Conservation (phyloP, 2,888 invertebrate species). For the Capitulum mitella region DNA sequence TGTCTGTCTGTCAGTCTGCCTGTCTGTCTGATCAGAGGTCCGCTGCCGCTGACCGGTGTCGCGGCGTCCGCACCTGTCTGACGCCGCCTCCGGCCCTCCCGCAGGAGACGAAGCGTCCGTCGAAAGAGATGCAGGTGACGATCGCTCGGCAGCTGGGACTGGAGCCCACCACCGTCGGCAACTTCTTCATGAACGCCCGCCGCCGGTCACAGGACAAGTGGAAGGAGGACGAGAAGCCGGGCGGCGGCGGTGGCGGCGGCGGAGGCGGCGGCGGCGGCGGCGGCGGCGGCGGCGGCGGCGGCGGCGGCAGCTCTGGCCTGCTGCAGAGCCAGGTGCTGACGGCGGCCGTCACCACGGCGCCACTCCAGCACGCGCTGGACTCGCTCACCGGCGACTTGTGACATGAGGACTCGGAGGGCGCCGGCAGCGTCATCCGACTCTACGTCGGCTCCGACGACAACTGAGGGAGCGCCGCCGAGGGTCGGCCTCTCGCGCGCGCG, state of each 20-base stretch:
- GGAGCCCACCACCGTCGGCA: constrained; percentile 96
- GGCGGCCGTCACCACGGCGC: constrained; percentile 27
- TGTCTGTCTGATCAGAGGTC: too few relatives aligned
- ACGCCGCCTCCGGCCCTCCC: too few relatives aligned
- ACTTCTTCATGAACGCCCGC: constrained; percentile 99
- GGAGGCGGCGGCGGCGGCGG: constrained; percentile 21
- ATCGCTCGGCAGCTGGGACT: constrained; percentile 94
- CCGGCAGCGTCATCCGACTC: constrained; percentile 29
- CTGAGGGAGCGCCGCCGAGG: not conserved
- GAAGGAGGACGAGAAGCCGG: constrained; percentile 71
- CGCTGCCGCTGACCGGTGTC: too few relatives aligned
- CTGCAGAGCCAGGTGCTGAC: constrained; percentile 30
- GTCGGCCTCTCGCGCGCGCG: not conserved
- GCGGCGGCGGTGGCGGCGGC: constrained; percentile 27
- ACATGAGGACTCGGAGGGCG: constrained; percentile 28
- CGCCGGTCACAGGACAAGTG: constrained; percentile 84
- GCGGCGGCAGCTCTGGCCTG: constrained; percentile 15
- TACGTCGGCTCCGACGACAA: constrained; percentile 21
- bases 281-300: constrained; percentile 27
- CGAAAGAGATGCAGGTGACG: constrained; percentile 99
- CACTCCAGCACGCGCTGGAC: constrained; percentile 27
- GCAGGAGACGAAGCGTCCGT: constrained; percentile 96
- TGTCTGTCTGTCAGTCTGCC: too few relatives aligned
- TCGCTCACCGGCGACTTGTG: constrained; percentile 26
- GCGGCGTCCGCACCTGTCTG: too few relatives aligned